phyloP scores from a whole-genome alignment of 2,113 vertebrate genomes.

The Cromileptes altivelis region DNA sequence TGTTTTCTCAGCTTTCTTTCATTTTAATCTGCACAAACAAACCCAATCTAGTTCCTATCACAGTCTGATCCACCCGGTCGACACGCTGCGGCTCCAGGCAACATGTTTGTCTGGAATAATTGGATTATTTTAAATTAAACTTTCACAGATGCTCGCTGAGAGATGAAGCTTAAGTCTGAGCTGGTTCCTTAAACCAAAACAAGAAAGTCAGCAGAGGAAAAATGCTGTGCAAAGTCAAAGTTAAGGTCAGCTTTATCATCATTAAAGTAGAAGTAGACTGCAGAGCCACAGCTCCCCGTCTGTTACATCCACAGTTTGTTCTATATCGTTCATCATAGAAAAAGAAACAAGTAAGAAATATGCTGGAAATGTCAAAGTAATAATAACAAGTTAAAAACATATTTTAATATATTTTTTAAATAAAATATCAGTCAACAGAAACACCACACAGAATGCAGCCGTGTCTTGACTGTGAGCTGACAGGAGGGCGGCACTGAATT shows the following conservation, averaged over 20 bases:
- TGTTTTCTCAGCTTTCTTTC: neutral
- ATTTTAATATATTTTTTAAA: no score
- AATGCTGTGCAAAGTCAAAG: neutral
- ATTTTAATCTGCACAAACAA: conserved; percentile 25
- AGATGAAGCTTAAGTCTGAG: conserved; percentile 16
- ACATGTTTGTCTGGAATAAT: neutral
- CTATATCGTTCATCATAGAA: no score
- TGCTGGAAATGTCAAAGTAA: no score
- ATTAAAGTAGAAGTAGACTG: no score
- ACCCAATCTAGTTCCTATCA: neutral
- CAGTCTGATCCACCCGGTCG: neutral
- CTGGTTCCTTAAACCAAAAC: neutral
- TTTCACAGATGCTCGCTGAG: neutral
- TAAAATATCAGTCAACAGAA: no score
- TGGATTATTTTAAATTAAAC: conserved; percentile 49
- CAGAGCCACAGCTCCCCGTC: no score
- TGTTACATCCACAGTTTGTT: no score
- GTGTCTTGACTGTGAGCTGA: no score
- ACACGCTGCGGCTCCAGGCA: neutral
- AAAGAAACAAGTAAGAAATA: no score
- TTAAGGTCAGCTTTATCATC: neutral
- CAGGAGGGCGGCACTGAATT: no score
- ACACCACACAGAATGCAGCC: no score
- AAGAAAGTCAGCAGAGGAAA: neutral
- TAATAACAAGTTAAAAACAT: no score